phyloP scores from a whole-genome alignment of 2,113 vertebrate species.

The Leuciscus idus region DNA sequence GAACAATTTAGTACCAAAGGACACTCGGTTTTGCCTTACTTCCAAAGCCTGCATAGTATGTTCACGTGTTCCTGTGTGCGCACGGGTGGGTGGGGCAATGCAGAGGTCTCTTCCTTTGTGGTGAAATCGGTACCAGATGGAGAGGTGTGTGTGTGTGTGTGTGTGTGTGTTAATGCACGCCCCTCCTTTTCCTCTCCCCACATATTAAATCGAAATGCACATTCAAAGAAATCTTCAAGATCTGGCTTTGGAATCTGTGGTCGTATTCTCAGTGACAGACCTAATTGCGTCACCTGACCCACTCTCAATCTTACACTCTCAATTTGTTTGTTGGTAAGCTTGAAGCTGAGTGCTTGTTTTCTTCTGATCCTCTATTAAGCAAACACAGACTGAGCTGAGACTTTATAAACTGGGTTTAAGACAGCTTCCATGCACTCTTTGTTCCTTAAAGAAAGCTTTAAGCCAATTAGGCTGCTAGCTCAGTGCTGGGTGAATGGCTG shows the following conservation, averaged over 20 bases:
- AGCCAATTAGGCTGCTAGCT: slow-evolving; percentile 35
- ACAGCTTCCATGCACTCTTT: slow-evolving; percentile 11
- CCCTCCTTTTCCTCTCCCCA: slow-evolving; percentile 20
- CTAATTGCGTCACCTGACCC: neutral
- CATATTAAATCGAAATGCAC: slow-evolving; percentile 18
- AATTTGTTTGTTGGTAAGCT: neutral
- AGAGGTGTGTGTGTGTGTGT: neutral
- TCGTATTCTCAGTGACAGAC: neutral
- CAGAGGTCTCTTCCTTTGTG: slow-evolving; percentile 30
- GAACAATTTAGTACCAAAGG: neutral
- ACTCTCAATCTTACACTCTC: neutral
- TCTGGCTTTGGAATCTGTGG: neutral
- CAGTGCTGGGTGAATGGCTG: slow-evolving; percentile 11
- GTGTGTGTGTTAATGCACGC: neutral
- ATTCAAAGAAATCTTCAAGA: slow-evolving; percentile 22
- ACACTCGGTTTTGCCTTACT: neutral
- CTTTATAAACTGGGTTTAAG: neutral
- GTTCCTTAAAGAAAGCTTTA: slow-evolving; percentile 26
- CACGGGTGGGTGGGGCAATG: slow-evolving; percentile 30
- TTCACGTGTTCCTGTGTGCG: slow-evolving; percentile 3
- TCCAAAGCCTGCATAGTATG: neutral
- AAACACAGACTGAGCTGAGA: slow-evolving; percentile 7
- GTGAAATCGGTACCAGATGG: slow-evolving; percentile 37
- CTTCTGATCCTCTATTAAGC: slow-evolving; percentile 16
- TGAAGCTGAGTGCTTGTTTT: slow-evolving; percentile 13